Base-by-base conservation (phyloP, 2,888 invertebrate genomes). In the Pandemis heparana region DNA sequence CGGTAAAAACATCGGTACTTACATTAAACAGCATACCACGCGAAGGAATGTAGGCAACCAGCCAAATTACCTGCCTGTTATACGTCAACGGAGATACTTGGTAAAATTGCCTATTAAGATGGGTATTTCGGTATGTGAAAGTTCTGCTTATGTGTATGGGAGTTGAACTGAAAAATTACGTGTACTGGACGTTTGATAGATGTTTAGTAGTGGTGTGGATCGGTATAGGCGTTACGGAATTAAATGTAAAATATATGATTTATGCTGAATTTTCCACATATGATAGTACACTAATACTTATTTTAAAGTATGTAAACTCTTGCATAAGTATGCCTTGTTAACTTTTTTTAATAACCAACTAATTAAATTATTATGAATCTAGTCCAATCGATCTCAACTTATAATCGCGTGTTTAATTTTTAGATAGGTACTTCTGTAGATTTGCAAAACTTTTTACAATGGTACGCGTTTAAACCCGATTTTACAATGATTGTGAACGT, bases 31-130 rank as follows among this genome's bases (percentile, higher is more conserved):
- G 18, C 86, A 86, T 86, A 85, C 85, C 83, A 75, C 78, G 73
- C 79, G 23, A 18, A 73, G 88, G 91, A 89, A 92, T 92, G 89
- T 89, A 87, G 91, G 90, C 90, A 85, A 65, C 81, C 78, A 78
- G 89, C 91, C 91, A 90, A 91, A 89, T 89, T 87, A 87, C 87
- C 85, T 86, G 86, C 81, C 79, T 79, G 79, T 79, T 78, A 78
- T 78, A 82, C 81, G 83, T 84, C 81, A 82, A 84, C 83, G 79
- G 72, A 80, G 81, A 83, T 85, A 87, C 85, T 85, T 83, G 85
- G 86, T 83, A 84, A 85, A 85, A 87, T 84, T 87, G 80, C 82
- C 81, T 81, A 83, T 84, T 76, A 71, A 43, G 65, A 69, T 43
- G 70, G 68, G 59, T 70, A 60, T 72, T 71, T 75, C 46, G 56